phyloP scores from a whole-genome alignment of 2,797 vertebrate species.

The Aratinga solstitialis region DNA sequence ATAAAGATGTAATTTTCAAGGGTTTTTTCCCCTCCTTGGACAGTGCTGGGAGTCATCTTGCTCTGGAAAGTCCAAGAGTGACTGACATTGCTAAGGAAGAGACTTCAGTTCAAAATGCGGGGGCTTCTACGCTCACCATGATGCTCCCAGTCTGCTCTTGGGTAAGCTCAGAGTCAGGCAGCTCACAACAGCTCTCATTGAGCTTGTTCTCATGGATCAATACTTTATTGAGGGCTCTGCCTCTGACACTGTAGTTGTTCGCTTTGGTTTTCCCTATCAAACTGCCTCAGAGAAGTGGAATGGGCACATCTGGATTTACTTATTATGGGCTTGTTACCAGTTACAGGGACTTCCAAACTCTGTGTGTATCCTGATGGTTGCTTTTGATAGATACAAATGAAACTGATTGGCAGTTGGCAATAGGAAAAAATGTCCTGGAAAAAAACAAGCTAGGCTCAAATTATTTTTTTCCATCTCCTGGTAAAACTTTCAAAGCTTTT shows the following conservation, averaged over 20 bases:
- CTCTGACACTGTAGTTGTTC: rapidly evolving
- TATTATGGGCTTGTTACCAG: background rate
- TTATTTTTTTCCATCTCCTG: background rate
- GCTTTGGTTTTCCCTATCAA: background rate
- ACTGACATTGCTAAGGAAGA: background rate
- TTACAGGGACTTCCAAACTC: background rate
- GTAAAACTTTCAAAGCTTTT: background rate
- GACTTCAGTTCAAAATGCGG: rapidly evolving
- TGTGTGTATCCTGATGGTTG: background rate
- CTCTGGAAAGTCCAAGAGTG: background rate
- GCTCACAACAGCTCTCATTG: background rate
- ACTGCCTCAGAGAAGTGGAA: background rate
- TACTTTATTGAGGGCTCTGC: background rate
- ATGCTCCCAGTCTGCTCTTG: background rate
- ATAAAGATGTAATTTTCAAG: background rate
- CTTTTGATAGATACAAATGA: background rate
- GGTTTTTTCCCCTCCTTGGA: background rate
- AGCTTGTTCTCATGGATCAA: rapidly evolving
- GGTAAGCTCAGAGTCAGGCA: background rate
- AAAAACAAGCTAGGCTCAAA: rapidly evolving
- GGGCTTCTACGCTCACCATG: rapidly evolving
- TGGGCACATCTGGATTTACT: background rate
- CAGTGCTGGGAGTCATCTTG: background rate
- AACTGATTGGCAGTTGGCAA: background rate
- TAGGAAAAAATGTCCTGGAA: background rate